Evolutionary conservation across 2,113 vertebrate genomes (phyloP), one percentile per base, ranked within the genome.

Genomic region (Cyanoramphus novaezelandiae): DNA sequence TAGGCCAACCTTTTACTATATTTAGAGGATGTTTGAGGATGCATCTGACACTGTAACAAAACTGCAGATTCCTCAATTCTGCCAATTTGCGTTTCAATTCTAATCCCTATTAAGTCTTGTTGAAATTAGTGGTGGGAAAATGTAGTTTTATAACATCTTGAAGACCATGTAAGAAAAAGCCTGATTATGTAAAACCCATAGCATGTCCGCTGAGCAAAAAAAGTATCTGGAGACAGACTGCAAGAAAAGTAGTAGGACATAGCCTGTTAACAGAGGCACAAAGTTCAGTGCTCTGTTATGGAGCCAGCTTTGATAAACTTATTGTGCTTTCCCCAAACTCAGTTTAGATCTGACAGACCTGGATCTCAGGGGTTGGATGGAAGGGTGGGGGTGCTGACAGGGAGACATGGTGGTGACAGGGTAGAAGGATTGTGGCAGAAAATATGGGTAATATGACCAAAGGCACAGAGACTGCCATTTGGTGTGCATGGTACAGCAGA

Each of bases 1-100:
- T 50, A 93, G 93, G 91, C 55, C 83, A 81, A 4, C 60, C 85
- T 86, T 91, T 64, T 69, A 27, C 90, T 95, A 53, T 91, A 86
- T 93, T 90, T 94, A 88, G 85, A 62, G 59, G 35, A 81, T 77
- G 60, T 81, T 94, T 1, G 13, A 86, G 50, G 60, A 53, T 70
- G 60, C 46, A 55, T 90, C 79, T 83, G 43, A 88, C 70, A 50
- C 24, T 90, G 13, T 75, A 93, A 71, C n/a, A 75, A 78, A 88
- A n/a, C 43, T 71, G 59, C 53, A 59, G 14, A 65, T 80, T 92
- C 43, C 44, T 92, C 70, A 41, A 9, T 82, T 94, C 33, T 92
- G 47, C 50, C 62, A 83, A 6, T 67, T 68, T 50, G 25, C 24
- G 33, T 93, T 97, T 88, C 35, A 50, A 13, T 63, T 84, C 52